Evolutionary conservation across 2,113 vertebrate species (phyloP), one percentile per base, ranked within the genome.

Genomic region (Charina bottae): DNA sequence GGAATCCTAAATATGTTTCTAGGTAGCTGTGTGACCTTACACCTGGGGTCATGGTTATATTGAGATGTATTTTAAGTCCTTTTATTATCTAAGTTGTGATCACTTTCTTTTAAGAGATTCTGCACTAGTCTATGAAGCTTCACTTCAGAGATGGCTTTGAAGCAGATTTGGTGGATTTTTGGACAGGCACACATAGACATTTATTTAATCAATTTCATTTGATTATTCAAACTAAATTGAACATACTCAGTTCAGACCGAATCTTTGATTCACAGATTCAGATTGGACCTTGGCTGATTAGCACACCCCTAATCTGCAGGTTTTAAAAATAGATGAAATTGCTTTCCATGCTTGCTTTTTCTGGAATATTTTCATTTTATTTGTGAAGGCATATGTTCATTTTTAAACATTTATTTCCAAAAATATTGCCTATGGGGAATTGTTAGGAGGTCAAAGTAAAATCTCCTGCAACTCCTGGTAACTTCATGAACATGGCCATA

Each of bases 41-140:
- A n/a, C n/a, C n/a, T n/a, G n/a, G n/a, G n/a, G n/a, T n/a, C n/a
- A n/a, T n/a, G n/a, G n/a, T n/a, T n/a, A n/a, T n/a, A n/a, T n/a
- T n/a, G n/a, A n/a, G n/a, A n/a, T n/a, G n/a, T n/a, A n/a, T n/a
- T n/a, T n/a, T n/a, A n/a, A n/a, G n/a, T n/a, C n/a, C n/a, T n/a
- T n/a, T n/a, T n/a, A n/a, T n/a, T n/a, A n/a, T n/a, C n/a, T 96
- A 93, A 90, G 94, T 94, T 96, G 93, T 90, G 96, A 83, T 92
- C 93, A 96, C 95, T 95, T 96, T 93, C 87, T 90, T 33, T 26
- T 94, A 91, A 93, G 93, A 95, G 93, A 78, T 6, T 92, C 85
- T 86, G 21, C 54, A 83, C 83, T 90, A 33, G 10, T 64, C 60
- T 64, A 28, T 64, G 60, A 64, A 64, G 26, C 15, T 78, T 37